These are phyloP conservation scores for Hestina assimilis DNA, from an alignment of 1,140 invertebrate genomes.

Conservation along the genomic window DNA sequence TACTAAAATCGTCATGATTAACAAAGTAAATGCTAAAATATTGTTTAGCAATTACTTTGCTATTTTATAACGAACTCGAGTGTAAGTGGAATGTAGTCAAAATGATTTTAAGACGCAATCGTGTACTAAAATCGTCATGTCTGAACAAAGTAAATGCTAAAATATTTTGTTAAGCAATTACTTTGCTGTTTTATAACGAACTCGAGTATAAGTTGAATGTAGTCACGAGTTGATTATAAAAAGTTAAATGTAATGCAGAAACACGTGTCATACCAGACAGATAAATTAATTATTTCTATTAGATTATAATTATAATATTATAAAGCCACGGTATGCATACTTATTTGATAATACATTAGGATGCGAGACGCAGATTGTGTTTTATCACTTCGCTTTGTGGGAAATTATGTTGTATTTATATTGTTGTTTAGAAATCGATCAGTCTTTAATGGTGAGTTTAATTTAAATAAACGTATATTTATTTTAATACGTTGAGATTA, in stretches of 20 bases:
- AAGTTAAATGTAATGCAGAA: neutral
- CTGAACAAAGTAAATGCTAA: no score
- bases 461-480: no score
- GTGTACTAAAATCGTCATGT: no score
- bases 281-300: constrained; percentile 1
- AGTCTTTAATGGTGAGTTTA: neutral
- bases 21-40: no score
- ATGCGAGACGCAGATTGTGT: neutral
- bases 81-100: no score
- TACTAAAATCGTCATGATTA: no score
- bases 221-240: neutral
- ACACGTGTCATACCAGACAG: neutral
- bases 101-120: no score
- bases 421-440: neutral
- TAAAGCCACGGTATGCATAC: constrained; percentile 9
- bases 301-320: constrained; percentile 14
- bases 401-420: constrained; percentile 1
- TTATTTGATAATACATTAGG: neutral
- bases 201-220: neutral
- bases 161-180: no score
- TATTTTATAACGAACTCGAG: no score
- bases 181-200: no score
- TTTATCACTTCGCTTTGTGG: neutral
- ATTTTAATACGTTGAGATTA: no score
- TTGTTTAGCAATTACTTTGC: no score